Evolutionary conservation across 2,113 vertebrate genomes (phyloP), one percentile per base, ranked within the genome.

Genomic region (Eulemur macaco): DNA sequence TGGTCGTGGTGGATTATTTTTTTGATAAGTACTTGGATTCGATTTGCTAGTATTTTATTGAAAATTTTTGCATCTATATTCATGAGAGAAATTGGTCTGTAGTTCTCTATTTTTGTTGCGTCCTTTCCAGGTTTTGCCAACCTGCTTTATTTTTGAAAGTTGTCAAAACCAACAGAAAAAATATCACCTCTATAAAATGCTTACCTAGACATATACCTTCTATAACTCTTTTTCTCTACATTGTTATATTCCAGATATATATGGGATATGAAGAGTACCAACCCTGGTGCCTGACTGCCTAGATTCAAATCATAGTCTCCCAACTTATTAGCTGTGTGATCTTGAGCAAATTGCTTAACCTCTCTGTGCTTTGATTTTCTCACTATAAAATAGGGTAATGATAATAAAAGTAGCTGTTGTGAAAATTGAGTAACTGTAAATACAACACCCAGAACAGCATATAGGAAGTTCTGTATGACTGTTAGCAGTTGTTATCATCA

Each of bases 171-270:
- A 96, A 29, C 68, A n/a, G 14, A 68, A 83, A 60, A 74, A 85
- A 54, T 60, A 18, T 74, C 25, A 73, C 20, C 47, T 86, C 68
- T 93, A 66, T n/a, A 89, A 91, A 97, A 95, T 54, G 25, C 66
- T 89, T 25, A n/a, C 39, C 20, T 74, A 77, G 31, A 92, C 11
- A 71, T 31, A 84, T 37, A 14, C 56, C 39, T 90, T 95, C 73
- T 71, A 42, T 78, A 64, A 63, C 25, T 78, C 5, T 37, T 87
- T 93, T 81, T 66, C 69, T 84, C 56, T 95, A 18, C 3, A 9
- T 39, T 85, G 5, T 69, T 96, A 56, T 74, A 60, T 15, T 91
- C 9, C 42, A 92, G 58, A 29, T 39, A 47, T 1, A 4, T 17
- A 23, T 80, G 52, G 8, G 5, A 34, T 64, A 6, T 89, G n/a